A percentile compares a stretch with the other conserved stretches of the same genome.
These are phyloP conservation scores for Peromyscus eremicus DNA, from an alignment of 2,797 vertebrate species.

Conservation along the genomic window DNA sequence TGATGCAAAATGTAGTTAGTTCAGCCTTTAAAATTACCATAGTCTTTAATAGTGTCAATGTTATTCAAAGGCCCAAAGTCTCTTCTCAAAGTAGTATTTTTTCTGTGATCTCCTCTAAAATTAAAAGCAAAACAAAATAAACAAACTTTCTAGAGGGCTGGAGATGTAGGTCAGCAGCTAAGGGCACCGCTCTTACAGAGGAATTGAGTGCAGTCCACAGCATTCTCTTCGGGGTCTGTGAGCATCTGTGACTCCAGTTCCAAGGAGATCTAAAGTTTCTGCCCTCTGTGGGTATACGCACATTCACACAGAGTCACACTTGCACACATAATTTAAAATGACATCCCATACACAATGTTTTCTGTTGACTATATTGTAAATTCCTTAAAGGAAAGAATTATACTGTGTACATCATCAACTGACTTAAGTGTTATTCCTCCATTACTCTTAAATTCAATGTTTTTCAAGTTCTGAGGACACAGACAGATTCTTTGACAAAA, in stretches of 20 bases:
- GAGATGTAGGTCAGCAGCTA: background rate
- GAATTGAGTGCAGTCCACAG: background rate
- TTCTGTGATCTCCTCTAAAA: background rate
- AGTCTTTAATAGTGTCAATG: background rate
- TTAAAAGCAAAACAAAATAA: background rate
- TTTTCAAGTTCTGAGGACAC: background rate
- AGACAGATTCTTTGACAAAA: background rate
- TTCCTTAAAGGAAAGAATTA: background rate
- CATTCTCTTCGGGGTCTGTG: background rate
- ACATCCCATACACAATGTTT: background rate
- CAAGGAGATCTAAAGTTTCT: background rate
- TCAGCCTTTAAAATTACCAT: background rate
- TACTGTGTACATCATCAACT: background rate
- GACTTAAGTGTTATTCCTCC: background rate
- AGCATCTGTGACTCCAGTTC: background rate
- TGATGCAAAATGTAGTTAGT: background rate
- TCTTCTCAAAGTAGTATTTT: background rate
- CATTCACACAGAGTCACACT: background rate
- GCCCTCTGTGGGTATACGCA: background rate
- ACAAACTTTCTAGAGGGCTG: background rate
- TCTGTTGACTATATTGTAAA: background rate
- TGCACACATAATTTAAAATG: background rate
- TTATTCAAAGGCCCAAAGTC: background rate
- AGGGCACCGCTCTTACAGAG: background rate
- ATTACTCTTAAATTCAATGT: background rate